These are phyloP conservation scores for Sebastes iracundus DNA, from an alignment of 2,797 vertebrate species.

Conservation along the genomic window DNA sequence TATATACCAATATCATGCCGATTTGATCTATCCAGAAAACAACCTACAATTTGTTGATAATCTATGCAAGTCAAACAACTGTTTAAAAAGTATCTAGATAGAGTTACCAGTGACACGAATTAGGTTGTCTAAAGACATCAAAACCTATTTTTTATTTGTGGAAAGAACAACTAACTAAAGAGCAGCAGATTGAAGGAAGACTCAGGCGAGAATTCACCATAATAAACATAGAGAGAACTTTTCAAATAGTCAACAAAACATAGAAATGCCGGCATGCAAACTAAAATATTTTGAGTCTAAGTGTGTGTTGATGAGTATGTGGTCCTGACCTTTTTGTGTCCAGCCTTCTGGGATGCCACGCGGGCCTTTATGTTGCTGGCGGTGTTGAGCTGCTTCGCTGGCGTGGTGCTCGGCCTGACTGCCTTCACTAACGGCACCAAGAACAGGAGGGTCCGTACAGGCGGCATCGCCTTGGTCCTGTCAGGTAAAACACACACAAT, in stretches of 20 bases:
- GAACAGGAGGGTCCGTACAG: constrained; percentile 76
- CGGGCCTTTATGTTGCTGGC: constrained; percentile 89
- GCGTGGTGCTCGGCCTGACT: constrained; percentile 83
- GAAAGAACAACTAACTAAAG: background rate
- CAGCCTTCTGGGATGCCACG: constrained; percentile 88
- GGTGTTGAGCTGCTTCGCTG: constrained; percentile 83
- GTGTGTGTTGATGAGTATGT: background rate
- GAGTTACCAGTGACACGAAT: background rate
- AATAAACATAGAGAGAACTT: background rate
- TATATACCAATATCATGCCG: background rate
- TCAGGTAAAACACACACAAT: constrained; percentile 74
- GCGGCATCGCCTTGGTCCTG: constrained; percentile 83
- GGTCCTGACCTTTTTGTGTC: background rate
- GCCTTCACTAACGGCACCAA: constrained; percentile 79
- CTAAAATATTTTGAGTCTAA: background rate
- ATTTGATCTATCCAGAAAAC: background rate
- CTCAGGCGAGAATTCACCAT: background rate
- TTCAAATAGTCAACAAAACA: background rate
- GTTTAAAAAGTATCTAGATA: background rate
- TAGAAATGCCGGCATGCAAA: background rate
- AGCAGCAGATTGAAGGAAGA: background rate
- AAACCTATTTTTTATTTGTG: background rate
- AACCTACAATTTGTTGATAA: background rate
- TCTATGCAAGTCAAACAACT: background rate
- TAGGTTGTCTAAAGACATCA: background rate